phyloP scores from a whole-genome alignment of 2,888 invertebrate species.

The Slavum lentiscoides region DNA sequence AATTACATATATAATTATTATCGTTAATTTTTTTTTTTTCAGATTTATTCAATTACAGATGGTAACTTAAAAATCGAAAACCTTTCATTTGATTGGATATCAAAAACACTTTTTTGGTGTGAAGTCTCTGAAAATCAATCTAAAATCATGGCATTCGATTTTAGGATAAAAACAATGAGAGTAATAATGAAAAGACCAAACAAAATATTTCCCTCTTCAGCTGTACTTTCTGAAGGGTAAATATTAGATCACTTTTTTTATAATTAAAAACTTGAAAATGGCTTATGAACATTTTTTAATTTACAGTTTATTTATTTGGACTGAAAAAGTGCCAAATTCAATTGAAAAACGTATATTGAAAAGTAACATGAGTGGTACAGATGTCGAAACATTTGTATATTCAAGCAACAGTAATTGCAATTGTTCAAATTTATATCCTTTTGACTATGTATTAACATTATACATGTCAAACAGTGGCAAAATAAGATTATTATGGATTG shows the following conservation, averaged over 20 bases:
- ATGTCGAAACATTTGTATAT: conserved; percentile 66
- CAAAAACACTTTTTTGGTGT: conserved; percentile 80
- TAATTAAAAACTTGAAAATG: not conserved
- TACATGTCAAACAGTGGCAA: conserved; percentile 47
- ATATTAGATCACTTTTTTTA: not conserved
- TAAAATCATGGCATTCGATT: conserved; percentile 69
- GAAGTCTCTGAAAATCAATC: conserved; percentile 64
- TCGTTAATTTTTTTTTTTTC: not conserved
- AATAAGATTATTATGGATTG: conserved; percentile 67
- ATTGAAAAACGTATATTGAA: conserved; percentile 67
- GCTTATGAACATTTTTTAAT: not conserved
- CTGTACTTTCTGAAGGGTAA: conserved; percentile 56
- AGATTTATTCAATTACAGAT: conserved; percentile 29
- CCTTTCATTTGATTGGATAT: conserved; percentile 83
- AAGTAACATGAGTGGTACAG: conserved; percentile 65
- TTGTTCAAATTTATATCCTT: conserved; percentile 38
- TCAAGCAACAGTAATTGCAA: conserved; percentile 49
- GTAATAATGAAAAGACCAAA: conserved; percentile 54
- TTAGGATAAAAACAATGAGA: conserved; percentile 61
- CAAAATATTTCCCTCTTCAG: conserved; percentile 55
- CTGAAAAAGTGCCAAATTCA: conserved; percentile 68
- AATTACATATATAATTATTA: no score
- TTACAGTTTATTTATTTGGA: conserved; percentile 73
- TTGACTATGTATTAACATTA: conserved; percentile 36
- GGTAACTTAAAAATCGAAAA: conserved; percentile 31